Evolutionary conservation across 2,888 invertebrate genomes (phyloP), one percentile per base, ranked within the genome.

Genomic region (Diabrotica balteata): DNA sequence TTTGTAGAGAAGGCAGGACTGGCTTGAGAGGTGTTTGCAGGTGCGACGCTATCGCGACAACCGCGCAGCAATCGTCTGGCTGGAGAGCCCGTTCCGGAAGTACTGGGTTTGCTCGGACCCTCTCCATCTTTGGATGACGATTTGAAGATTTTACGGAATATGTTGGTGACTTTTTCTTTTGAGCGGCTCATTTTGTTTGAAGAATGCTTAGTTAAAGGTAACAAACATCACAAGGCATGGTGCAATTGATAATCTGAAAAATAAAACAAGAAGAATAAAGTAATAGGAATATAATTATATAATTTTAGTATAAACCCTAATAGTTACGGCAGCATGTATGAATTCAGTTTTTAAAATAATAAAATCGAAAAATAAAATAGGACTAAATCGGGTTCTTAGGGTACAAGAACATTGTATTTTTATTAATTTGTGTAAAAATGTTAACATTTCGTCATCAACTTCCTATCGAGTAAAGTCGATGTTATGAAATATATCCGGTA

Each of bases 151-250:
- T 92, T 92, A 76, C 91, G 88, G 84, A 94, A 90, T 60, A 92
- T 93, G 43, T 93, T 91, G 44, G 93, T 90, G 71, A 94, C 90
- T 86, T 93, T 93, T 81, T 93, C 93, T 84, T 92, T 92, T 46
- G 93, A 91, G 75, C 92, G 89, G 74, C 92, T 91, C 93, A 93
- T 93, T 78, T 84, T 75, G 63, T 53, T 43, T 55, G 53, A 53
- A 32, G 52, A 50, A 53, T 57, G 59, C 59, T n/a, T 57, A 50
- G 47, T 67, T 59, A 53, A 50, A 10, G 8, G 7, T 17, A 57
- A 57, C 32, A 55, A 55, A 55, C 17, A 55, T 55, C 55, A 55
- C 55, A 17, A 55, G 17, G 43, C 7, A 42, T 8, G 43, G 11
- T 45, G 55, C 8, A 17, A 45, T 9, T 2, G 55, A 7, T 8